Conservation (phyloP, 2,113 vertebrate genomes). For the Thamnophis sirtalis region DNA sequence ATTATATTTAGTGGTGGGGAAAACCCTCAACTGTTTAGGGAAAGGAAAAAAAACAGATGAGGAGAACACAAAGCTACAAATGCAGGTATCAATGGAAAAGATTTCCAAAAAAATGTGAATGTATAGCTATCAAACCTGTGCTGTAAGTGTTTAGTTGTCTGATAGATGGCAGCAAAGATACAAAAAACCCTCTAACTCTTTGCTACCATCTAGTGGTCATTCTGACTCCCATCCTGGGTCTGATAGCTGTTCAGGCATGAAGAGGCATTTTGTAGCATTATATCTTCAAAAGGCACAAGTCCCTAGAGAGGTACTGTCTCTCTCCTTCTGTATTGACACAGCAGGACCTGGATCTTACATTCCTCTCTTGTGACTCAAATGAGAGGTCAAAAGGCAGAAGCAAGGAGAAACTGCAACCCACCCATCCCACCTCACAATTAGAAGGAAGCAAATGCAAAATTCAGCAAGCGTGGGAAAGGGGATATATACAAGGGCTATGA, state of each 20-base stretch:
- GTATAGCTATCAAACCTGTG: neutral
- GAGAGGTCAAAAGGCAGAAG: neutral
- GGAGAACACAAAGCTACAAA: neutral
- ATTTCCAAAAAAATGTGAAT: neutral
- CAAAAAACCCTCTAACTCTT: neutral
- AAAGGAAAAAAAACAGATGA: neutral
- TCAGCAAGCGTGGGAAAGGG: conserved; percentile 19
- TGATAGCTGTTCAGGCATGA: neutral
- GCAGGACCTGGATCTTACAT: neutral
- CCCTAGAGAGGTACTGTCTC: neutral
- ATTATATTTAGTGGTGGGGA: neutral
- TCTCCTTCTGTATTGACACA: neutral
- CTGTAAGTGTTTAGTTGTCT: neutral
- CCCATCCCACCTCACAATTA: neutral
- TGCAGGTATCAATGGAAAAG: neutral
- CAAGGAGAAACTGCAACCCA: neutral
- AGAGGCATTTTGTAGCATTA: neutral
- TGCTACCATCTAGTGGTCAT: neutral
- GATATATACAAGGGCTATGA: neutral
- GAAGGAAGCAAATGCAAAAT: neutral
- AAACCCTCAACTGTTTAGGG: neutral
- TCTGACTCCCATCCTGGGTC: neutral
- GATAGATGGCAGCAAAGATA: neutral
- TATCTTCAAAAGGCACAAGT: conserved; percentile 20
- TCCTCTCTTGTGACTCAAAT: neutral